Evolutionary conservation across 2,113 vertebrate genomes (phyloP), one percentile per base, ranked within the genome.

Genomic region (Hipposideros armiger): DNA sequence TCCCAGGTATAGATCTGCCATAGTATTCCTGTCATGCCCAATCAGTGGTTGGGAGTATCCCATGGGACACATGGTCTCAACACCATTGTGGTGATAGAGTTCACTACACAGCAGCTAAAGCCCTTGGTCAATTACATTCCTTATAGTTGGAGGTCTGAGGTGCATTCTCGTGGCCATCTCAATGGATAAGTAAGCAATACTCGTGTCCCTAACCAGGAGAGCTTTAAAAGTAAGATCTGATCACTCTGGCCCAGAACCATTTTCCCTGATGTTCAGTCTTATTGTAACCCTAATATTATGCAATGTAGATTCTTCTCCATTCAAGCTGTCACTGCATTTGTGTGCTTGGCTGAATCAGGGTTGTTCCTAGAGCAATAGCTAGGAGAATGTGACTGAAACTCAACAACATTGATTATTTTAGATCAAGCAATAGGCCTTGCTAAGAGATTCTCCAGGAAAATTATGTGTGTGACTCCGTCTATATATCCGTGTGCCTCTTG

Each of bases 301-400:
- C 50, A 60, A 52, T 67, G n/a, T 52, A 92, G 20, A n/a, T 24
- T 72, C 36, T 60, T 45, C 54, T 67, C 24, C 20, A 42, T 73
- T 73, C 13, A 60, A 6, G 26, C n/a, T 80, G 24, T 85, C 70
- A 78, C 20, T 88, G 11, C 24, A 9, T 90, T 90, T 22, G 54
- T 30, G 40, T 80, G 3, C 64, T 87, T 92, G 62, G 22, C 56
- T 45, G n/a, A 78, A 8, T 81, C 47, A 60, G 86, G 50, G 3
- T 40, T 74, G 9, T 73, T 89, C 13, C 56, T 95, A 69, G 47
- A 80, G n/a, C 92, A 80, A 50, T 90, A 95, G 22, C 13, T 69
- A 93, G 64, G 14, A n/a, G 9, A 90, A 76, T 74, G 26, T 62
- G 52, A 76, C 40, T 81, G 30, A 22, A 74, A 32, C 20, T 32